phyloP scores from a whole-genome alignment of 1,140 invertebrate species.

The Drosophila ficusphila region DNA sequence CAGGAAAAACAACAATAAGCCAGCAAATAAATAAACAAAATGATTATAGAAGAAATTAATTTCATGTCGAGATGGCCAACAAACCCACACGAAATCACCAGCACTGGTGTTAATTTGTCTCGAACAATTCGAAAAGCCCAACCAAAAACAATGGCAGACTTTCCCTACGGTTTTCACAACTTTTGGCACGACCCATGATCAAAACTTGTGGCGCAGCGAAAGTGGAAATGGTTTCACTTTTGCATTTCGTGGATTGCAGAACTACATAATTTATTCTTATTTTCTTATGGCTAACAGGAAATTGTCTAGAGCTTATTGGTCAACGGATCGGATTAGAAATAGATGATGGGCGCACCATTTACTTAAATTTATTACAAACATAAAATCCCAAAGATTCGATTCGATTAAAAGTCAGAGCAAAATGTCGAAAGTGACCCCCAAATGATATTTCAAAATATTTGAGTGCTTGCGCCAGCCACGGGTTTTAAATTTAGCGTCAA shows the following conservation, averaged over 20 bases:
- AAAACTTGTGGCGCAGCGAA: conserved; percentile 51
- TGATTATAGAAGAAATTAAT: conserved; percentile 77
- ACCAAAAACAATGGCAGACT: conserved; percentile 25
- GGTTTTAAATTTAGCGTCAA: conserved; percentile 71
- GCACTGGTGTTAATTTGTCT: conserved; percentile 58
- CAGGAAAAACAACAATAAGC: conserved; percentile 33
- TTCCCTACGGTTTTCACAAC: conserved; percentile 21
- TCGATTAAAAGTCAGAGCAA: conserved; percentile 56
- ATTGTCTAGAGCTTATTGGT: conserved; percentile 36
- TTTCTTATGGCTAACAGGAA: conserved; percentile 52
- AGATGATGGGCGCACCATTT: conserved; percentile 24
- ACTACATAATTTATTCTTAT: conserved; percentile 48
- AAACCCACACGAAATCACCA: conserved; percentile 20
- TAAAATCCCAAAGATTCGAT: conserved; percentile 43
- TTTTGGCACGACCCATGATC: conserved; percentile 41
- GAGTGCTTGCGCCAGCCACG: conserved; percentile 66
- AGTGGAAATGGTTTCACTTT: conserved; percentile 65
- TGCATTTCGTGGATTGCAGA: conserved; percentile 18
- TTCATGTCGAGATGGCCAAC: conserved; percentile 52
- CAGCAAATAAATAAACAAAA: conserved; percentile 72
- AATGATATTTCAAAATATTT: conserved; percentile 80
- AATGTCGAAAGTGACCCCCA: conserved; percentile 74
- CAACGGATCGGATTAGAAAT: conserved; percentile 37
- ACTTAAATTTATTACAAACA: conserved; percentile 56
- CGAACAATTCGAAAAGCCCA: conserved; percentile 15